phyloP scores from a whole-genome alignment of 2,113 vertebrate genomes.

The Lophius piscatorius region DNA sequence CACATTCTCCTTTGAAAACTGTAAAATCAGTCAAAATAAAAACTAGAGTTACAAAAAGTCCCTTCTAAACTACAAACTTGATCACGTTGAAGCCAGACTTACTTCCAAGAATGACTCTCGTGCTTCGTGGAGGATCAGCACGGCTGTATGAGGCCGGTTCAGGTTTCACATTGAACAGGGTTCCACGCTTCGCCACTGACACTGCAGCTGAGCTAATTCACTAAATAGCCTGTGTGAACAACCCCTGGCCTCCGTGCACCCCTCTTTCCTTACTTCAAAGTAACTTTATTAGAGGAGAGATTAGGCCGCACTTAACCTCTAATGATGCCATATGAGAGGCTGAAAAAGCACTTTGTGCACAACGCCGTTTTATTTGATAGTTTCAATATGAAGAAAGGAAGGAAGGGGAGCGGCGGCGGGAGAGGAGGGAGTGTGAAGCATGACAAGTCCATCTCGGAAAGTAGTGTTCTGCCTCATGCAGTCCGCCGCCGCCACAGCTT shows the following conservation, averaged over 20 bases:
- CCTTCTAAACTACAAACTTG: no score
- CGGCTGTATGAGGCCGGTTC: conserved; percentile 68
- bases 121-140: conserved; percentile 1
- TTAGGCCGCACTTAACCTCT: conserved; percentile 89
- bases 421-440: conserved; percentile 11
- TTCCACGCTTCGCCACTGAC: conserved; percentile 47
- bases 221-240: conserved; percentile 81
- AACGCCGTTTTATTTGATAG: conserved; percentile 72
- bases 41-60: background rate
- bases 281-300: conserved; percentile 87
- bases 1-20: no score
- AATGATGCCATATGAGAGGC: conserved; percentile 75
- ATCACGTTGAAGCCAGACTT: background rate
- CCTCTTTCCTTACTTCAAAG: conserved; percentile 89
- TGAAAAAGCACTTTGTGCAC: conserved; percentile 47
- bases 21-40: no score
- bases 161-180: conserved; percentile 75
- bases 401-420: conserved; percentile 14
- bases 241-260: conserved; percentile 70
- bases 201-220: conserved; percentile 81
- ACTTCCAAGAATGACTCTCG: no score
- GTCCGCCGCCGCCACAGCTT: conserved; percentile 8
- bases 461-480: conserved; percentile 21
- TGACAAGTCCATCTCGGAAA: conserved; percentile 51
- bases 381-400: conserved; percentile 66